Evolutionary conservation across 1,140 invertebrate genomes (phyloP).

Genomic region (Hycleus cichorii): DNA sequence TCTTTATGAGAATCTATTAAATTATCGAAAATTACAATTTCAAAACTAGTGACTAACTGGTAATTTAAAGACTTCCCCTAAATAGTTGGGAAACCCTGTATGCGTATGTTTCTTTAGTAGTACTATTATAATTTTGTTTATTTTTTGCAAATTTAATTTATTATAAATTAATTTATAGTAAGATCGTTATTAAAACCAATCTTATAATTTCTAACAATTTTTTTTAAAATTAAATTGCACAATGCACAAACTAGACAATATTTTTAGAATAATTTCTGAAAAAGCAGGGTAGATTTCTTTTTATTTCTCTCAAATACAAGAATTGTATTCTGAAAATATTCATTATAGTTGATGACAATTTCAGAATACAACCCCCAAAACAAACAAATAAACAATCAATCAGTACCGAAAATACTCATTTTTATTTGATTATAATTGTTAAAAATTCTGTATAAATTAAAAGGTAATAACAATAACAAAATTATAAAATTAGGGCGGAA

Average conservation of each 20-base stretch:
- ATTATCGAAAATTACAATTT: too few relatives aligned
- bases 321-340: too few relatives aligned
- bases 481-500: not conserved
- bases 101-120: too few relatives aligned
- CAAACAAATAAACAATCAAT: not conserved
- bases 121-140: not conserved
- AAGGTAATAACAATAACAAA: too few relatives aligned
- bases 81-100: too few relatives aligned
- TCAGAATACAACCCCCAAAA: not conserved
- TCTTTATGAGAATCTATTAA: too few relatives aligned
- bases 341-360: too few relatives aligned
- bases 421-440: not conserved
- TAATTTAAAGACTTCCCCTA: too few relatives aligned
- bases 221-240: slow-evolving; percentile 8
- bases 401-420: slow-evolving; percentile 27
- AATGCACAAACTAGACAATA: slow-evolving; percentile 29
- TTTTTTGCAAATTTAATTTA: not conserved
- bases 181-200: not conserved
- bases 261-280: slow-evolving; percentile 1
- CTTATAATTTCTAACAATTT: slow-evolving; percentile 9
- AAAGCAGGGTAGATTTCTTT: slow-evolving; percentile 22
- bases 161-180: not conserved
- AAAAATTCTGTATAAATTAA: too few relatives aligned
- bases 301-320: not conserved
- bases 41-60: too few relatives aligned